phyloP scores from a whole-genome alignment of 2,797 vertebrate genomes.

The Manis pentadactyla region DNA sequence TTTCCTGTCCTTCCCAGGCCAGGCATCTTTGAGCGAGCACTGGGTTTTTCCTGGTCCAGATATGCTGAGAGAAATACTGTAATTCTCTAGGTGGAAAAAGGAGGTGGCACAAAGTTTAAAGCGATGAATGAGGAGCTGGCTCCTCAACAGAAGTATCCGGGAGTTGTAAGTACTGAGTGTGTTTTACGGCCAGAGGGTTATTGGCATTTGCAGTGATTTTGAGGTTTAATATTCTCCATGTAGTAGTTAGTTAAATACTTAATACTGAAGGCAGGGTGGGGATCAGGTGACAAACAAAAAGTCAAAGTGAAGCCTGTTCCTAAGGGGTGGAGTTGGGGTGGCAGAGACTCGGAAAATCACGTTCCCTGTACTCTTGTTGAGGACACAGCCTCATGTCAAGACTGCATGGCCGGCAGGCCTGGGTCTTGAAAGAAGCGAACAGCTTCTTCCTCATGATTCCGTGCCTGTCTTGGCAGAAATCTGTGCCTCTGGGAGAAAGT shows the following conservation, averaged over 20 bases:
- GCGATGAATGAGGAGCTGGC: not conserved
- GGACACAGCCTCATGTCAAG: not conserved
- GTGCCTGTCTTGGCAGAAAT: not conserved
- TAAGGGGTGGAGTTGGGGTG: not conserved
- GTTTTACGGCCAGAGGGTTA: not conserved
- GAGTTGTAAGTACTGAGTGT: not conserved
- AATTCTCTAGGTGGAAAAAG: not conserved
- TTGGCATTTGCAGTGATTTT: not conserved
- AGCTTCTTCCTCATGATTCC: not conserved
- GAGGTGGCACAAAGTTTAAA: not conserved
- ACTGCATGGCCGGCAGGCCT: not conserved
- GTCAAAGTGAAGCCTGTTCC: not conserved
- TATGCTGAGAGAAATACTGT: not conserved
- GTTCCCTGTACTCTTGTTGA: not conserved
- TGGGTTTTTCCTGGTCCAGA: not conserved
- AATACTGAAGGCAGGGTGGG: not conserved
- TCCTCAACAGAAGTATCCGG: not conserved
- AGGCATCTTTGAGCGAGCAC: not conserved
- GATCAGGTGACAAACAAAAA: not conserved
- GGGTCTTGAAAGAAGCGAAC: not conserved
- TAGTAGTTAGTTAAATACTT: slow-evolving; percentile 3
- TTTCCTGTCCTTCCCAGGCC: not conserved
- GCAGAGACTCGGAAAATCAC: not conserved
- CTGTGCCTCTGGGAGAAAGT: not conserved
- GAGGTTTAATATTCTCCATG: slow-evolving; percentile 8